Evolutionary conservation across 2,888 invertebrate genomes (phyloP).

Genomic region (Tipula vernalis): DNA sequence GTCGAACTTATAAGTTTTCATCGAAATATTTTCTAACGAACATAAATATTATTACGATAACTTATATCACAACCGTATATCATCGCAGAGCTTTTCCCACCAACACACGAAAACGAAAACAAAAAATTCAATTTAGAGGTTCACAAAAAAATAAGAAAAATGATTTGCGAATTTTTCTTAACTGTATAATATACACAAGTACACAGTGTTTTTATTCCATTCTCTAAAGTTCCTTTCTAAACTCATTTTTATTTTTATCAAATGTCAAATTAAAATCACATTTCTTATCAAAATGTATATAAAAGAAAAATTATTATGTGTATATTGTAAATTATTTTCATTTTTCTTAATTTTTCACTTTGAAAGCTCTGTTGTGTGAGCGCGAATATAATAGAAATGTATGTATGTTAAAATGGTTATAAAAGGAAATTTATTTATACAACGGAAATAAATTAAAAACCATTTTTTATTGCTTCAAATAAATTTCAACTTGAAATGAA

Average conservation of each 20-base stretch:
- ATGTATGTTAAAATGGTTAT: neutral
- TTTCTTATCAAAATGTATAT: neutral
- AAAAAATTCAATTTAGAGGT: neutral
- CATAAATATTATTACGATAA: neutral
- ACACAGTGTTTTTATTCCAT: neutral
- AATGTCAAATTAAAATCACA: conserved; percentile 4
- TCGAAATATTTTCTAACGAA: neutral
- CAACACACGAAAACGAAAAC: neutral
- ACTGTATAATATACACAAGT: neutral
- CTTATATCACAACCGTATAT: neutral
- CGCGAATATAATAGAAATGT: neutral
- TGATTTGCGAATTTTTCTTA: neutral
- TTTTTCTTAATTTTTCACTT: conserved; percentile 4
- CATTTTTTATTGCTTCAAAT: neutral
- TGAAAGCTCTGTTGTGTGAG: neutral
- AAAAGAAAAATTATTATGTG: neutral
- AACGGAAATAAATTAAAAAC: neutral
- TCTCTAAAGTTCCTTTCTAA: neutral
- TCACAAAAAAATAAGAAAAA: neutral
- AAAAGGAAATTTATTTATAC: neutral
- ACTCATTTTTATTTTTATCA: neutral
- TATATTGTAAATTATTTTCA: neutral
- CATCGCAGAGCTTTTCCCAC: neutral
- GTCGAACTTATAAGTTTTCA: neutral
- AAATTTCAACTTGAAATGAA: neutral